phyloP scores from a whole-genome alignment of 1,140 invertebrate genomes.

The Drosophila sechellia region DNA sequence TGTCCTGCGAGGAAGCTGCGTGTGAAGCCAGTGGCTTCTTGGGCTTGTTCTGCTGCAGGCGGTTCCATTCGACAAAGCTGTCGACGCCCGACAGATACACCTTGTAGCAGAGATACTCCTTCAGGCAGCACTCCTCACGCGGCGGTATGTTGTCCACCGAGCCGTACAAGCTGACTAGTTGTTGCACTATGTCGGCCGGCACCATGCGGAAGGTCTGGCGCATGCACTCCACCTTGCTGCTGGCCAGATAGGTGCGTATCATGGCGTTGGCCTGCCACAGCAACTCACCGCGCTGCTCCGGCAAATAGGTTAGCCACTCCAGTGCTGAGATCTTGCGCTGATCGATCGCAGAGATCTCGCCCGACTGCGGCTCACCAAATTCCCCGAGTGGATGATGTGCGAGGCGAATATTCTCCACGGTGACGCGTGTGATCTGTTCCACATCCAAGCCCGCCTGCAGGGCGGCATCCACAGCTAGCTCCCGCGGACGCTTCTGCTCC shows the following conservation, averaged over 20 bases:
- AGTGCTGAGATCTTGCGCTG: constrained; percentile 91
- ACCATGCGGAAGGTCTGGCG: constrained; percentile 89
- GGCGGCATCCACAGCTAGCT: constrained; percentile 88
- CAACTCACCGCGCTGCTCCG: constrained; percentile 91
- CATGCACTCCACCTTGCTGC: constrained; percentile 89
- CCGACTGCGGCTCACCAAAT: constrained; percentile 38
- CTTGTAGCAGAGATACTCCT: constrained; percentile 92
- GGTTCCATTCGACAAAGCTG: constrained; percentile 95
- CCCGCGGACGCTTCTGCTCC: constrained; percentile 85
- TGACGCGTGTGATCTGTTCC: constrained; percentile 91
- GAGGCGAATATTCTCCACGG: constrained; percentile 88
- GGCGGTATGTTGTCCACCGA: constrained; percentile 86
- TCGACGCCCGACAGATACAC: constrained; percentile 93
- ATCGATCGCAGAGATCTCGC: constrained; percentile 64
- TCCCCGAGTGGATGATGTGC: constrained; percentile 86
- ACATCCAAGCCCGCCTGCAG: constrained; percentile 92
- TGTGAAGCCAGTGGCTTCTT: constrained; percentile 86
- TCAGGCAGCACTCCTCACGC: constrained; percentile 87
- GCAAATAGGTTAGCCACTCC: constrained; percentile 94
- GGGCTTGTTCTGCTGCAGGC: constrained; percentile 92
- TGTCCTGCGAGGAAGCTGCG: constrained; percentile 56
- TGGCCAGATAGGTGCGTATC: constrained; percentile 91
- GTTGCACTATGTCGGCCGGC: constrained; percentile 88
- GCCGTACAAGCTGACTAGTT: constrained; percentile 86
- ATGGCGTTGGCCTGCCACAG: constrained; percentile 95